Evolutionary conservation across 2,113 vertebrate species (phyloP).

Genomic region (Halcyon malimbica): DNA sequence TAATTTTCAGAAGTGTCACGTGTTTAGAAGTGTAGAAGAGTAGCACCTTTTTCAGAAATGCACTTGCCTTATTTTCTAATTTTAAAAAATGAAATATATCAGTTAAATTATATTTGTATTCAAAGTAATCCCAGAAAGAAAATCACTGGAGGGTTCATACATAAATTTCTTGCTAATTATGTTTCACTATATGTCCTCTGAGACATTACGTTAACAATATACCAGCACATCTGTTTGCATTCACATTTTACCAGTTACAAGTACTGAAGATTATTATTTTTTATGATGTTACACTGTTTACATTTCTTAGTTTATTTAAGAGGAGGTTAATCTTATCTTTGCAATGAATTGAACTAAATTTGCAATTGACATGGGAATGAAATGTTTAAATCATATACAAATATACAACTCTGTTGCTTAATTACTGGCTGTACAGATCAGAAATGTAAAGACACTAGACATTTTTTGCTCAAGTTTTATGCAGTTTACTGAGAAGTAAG

Average conservation of each 20-base stretch:
- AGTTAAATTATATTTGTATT: slow-evolving; percentile 79
- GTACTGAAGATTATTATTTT: not conserved
- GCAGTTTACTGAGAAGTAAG: not conserved
- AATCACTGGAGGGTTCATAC: slow-evolving; percentile 56
- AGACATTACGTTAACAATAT: slow-evolving; percentile 42
- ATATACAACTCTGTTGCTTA: not conserved
- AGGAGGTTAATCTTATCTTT: slow-evolving; percentile 48
- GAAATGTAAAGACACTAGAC: not conserved
- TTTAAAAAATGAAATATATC: slow-evolving; percentile 59
- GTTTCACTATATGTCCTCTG: slow-evolving; percentile 57
- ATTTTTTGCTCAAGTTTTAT: not conserved
- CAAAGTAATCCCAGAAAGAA: slow-evolving; percentile 63
- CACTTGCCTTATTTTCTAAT: slow-evolving; percentile 81
- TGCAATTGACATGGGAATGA: not conserved
- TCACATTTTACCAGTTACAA: slow-evolving; percentile 47
- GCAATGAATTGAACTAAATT: slow-evolving; percentile 8
- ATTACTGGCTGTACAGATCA: not conserved
- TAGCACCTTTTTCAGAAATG: slow-evolving; percentile 72
- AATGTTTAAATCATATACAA: not conserved
- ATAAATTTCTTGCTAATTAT: slow-evolving; percentile 58
- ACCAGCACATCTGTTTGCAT: slow-evolving; percentile 61
- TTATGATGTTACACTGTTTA: slow-evolving; percentile 60
- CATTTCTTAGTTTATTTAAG: slow-evolving; percentile 66
- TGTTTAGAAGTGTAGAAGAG: slow-evolving; percentile 62
- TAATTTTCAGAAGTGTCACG: slow-evolving; percentile 63